Conservation (phyloP, 2,113 vertebrate species). For the Calonectris borealis region DNA sequence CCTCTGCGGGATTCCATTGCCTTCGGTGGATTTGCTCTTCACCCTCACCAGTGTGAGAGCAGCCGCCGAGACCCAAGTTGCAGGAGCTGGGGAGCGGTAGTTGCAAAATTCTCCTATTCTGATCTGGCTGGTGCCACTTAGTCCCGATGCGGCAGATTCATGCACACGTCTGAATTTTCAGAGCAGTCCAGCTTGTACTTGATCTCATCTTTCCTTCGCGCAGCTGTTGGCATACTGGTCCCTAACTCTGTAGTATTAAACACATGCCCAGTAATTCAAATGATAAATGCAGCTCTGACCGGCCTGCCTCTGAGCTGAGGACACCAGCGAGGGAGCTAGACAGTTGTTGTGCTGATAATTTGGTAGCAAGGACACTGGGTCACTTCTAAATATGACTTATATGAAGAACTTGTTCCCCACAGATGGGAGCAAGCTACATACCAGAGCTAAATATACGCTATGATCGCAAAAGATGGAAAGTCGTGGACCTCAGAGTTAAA, state of each 20-base stretch:
- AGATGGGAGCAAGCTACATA: constrained; percentile 46
- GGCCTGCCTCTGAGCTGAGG: neutral
- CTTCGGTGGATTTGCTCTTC: neutral
- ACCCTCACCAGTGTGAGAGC: neutral
- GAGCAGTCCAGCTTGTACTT: neutral
- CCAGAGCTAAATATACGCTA: constrained; percentile 54
- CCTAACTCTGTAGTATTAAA: neutral
- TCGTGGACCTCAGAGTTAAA: neutral
- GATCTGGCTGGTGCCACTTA: neutral
- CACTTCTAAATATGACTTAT: constrained; percentile 58
- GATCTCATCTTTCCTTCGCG: constrained; percentile 10
- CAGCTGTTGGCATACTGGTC: constrained; percentile 13
- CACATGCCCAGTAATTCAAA: neutral
- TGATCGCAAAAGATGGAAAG: constrained; percentile 61
- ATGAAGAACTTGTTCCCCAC: constrained; percentile 43
- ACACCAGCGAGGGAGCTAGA: constrained; percentile 1
- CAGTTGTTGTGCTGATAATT: constrained; percentile 63
- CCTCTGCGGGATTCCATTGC: rapidly evolving
- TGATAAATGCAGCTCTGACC: constrained; percentile 32
- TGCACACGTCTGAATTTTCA: neutral
- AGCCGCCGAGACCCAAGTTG: neutral
- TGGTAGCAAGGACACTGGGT: constrained; percentile 59
- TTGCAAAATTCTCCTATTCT: neutral
- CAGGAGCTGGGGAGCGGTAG: neutral
- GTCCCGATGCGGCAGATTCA: neutral